Conservation (phyloP, 2,797 vertebrate genomes). For the Mormyrus proboscirostris region DNA sequence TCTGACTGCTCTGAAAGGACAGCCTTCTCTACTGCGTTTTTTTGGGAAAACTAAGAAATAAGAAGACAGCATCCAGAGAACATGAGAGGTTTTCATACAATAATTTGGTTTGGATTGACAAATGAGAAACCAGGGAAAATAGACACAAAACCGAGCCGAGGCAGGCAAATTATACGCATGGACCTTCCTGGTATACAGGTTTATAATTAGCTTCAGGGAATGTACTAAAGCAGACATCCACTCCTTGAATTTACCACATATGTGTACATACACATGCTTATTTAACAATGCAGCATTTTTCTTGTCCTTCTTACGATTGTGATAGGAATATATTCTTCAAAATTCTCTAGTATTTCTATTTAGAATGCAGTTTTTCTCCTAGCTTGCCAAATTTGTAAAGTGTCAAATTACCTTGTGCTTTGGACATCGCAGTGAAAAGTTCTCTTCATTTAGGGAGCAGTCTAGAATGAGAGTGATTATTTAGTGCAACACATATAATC, state of each 20-base stretch:
- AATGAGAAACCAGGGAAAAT: neutral
- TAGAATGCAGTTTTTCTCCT: neutral
- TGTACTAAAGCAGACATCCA: neutral
- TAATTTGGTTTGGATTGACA: neutral
- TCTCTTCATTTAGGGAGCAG: slow-evolving; percentile 96
- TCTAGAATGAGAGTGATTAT: slow-evolving; percentile 59
- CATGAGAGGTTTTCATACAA: neutral
- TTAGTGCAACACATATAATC: slow-evolving; percentile 1
- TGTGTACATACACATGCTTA: neutral
- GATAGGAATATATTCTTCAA: neutral
- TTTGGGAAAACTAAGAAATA: slow-evolving; percentile 58
- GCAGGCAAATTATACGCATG: neutral
- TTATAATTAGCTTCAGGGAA: neutral
- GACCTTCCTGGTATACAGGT: neutral
- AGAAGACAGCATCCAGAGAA: slow-evolving; percentile 24
- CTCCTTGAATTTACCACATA: neutral
- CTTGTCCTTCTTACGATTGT: neutral
- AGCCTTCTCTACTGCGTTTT: slow-evolving; percentile 80
- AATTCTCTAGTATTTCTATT: neutral
- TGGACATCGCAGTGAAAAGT: slow-evolving; percentile 96
- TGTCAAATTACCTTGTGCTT: slow-evolving; percentile 96
- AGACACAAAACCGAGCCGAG: neutral
- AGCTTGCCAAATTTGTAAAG: neutral
- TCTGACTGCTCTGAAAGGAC: slow-evolving; percentile 93
- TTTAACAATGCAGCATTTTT: neutral